Evolutionary conservation across 2,888 invertebrate species (phyloP), one percentile per base, ranked within the genome.

Genomic region (Hirtodrosophila histrioides): DNA sequence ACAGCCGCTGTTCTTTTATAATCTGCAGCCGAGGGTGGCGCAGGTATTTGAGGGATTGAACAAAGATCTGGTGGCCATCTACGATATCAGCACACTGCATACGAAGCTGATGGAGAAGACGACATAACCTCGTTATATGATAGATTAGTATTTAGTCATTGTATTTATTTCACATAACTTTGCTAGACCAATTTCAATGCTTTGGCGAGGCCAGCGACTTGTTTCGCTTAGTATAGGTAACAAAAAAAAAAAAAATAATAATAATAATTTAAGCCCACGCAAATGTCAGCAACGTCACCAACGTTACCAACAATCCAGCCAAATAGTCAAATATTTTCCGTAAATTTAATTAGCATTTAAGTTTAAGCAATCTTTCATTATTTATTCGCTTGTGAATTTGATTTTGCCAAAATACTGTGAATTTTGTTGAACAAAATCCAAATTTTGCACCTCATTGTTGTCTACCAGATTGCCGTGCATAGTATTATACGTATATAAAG

Each of bases 1-100:
- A 48, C 96, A 96, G 91, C 95, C 95, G 43, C 92, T 96, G 23
- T 94, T 95, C 91, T 96, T 96, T 92, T 96, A 94, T 92, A 96
- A 96, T 90, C 93, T 96, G 36, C 96, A 96, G 91, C 95, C 96
- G 0, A 95, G 96, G 68, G 96, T 97, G 50, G 95, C 95, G 89
- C 94, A 95, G 40, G 95, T 96, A 33, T 96, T 97, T 89, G 96
- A 96, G 91, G 96, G 96, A 11, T 93, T 96, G 4, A 93, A 94
- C 83, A 94, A 94, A 81, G 95, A 95, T 89, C 95, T 96, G 89
- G 93, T 94, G 49, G 95, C 95, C 43, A 95, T 95, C 90, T 95
- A 96, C 91, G 95, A 95, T 82, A 94, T 95, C 88, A 94, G 94
- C 66, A 94, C 95, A 68, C 92, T 96, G 57, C 96, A 96, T 88